Conservation (phyloP, 2,113 vertebrate species). For the Istiophorus platypterus region DNA sequence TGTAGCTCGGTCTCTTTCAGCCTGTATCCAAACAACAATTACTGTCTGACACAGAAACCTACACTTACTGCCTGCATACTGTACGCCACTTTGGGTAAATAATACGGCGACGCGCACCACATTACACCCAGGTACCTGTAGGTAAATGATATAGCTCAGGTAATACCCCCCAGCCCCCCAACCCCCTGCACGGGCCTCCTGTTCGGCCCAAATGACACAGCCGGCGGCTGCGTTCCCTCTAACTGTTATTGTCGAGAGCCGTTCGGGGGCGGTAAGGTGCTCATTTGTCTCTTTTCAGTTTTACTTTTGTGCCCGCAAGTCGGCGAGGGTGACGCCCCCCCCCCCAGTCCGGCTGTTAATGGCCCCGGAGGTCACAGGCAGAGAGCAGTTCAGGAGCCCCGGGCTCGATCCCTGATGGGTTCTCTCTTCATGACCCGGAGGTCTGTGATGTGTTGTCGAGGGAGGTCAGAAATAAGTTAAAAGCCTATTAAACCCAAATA, state of each 20-base stretch:
- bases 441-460: too few relatives aligned
- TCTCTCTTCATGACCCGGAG: too few relatives aligned
- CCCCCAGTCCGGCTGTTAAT: too few relatives aligned
- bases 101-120: constrained; percentile 41
- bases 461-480: too few relatives aligned
- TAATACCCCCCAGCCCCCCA: constrained; percentile 37
- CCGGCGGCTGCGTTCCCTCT: neutral
- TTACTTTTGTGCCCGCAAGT: constrained; percentile 67
- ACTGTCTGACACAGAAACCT: constrained; percentile 76
- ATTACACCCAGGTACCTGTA: constrained; percentile 45
- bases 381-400: neutral
- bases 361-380: neutral
- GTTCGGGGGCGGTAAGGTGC: constrained; percentile 38
- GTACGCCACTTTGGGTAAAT: constrained; percentile 58
- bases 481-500: too few relatives aligned
- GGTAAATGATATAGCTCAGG: constrained; percentile 61
- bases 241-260: constrained; percentile 50
- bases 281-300: constrained; percentile 76
- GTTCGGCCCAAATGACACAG: constrained; percentile 49
- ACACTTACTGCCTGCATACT: constrained; percentile 64
- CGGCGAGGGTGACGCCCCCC: neutral
- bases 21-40: constrained; percentile 77
- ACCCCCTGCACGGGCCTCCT: constrained; percentile 13
- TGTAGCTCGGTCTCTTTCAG: constrained; percentile 43
- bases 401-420: neutral